Conservation (phyloP, 2,113 vertebrate species). For the Poeciliopsis occidentalis region DNA sequence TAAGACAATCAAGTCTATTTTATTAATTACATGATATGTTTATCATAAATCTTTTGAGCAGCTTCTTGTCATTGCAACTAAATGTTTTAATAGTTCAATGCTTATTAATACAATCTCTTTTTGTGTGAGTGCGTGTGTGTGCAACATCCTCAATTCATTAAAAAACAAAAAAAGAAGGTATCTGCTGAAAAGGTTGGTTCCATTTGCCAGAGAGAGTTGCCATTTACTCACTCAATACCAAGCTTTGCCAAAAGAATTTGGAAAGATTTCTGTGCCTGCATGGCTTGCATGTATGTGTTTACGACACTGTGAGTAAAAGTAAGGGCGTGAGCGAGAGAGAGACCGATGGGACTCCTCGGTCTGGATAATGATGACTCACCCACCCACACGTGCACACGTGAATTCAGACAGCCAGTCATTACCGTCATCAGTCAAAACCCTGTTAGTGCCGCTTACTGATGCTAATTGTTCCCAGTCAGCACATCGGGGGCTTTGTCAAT, state of each 20-base stretch:
- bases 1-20: background rate
- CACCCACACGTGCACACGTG: slow-evolving; percentile 36
- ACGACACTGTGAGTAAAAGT: slow-evolving; percentile 9
- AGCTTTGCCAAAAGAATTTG: slow-evolving; percentile 51
- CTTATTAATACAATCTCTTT: background rate
- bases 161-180: background rate
- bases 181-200: slow-evolving; percentile 25
- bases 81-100: background rate
- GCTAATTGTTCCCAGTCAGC: slow-evolving; percentile 67
- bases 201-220: slow-evolving; percentile 26
- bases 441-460: slow-evolving; percentile 53
- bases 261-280: slow-evolving; percentile 40
- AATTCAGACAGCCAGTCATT: slow-evolving; percentile 49
- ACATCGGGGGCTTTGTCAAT: slow-evolving; percentile 57
- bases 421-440: slow-evolving; percentile 58
- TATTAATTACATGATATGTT: background rate
- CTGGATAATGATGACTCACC: slow-evolving; percentile 63
- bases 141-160: slow-evolving; percentile 7
- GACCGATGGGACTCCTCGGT: slow-evolving; percentile 42
- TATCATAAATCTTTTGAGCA: background rate
- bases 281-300: slow-evolving; percentile 28
- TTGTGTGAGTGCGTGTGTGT: background rate
- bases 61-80: background rate
- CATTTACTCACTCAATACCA: slow-evolving; percentile 41
- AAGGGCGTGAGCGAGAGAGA: slow-evolving; percentile 6